Base-by-base conservation (phyloP, 2,797 vertebrate species). In the Momotus momota region DNA sequence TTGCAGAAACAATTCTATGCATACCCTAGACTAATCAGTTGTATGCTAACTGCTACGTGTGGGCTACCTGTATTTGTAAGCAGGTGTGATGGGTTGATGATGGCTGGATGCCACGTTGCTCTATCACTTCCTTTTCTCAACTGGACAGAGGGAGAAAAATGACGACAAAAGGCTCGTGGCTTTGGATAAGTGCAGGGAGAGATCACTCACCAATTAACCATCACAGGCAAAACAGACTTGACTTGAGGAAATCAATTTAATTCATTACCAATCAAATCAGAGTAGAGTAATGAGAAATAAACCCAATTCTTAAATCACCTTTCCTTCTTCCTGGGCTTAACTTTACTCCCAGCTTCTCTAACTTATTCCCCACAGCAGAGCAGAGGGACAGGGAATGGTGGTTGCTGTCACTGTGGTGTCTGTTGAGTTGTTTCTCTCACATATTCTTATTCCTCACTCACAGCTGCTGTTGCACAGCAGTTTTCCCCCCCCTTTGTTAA, bases 341-440 rank as follows among this genome's bases (percentile, higher is more conserved):
- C 21, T 38, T 46, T 29, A 48, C 29, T 58, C 29, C 22, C 33
- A 1, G 4, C 17, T 40, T 57, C n/a, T 55, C 22, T 57, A 21
- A 10, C 11, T 80, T 4, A 10, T 57, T 14, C 12, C 16, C n/a
- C 10, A 1, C 3, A 15, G 7, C 8, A 20, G 26, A 2, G 1
- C 26, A 46, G 26, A 16, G 8, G 9, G 12, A 55, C 5, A 25
- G 26, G 6, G 26, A 66, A 25, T 38, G n/a, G 20, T 6, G 2
- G 8, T 15, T 66, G 13, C 6, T 1, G 15, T 35, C 15, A 23
- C 23, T 19, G 35, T 15, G 15, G 46, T 29, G 38, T 12, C 20
- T 43, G 10, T 27, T 14, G 17, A 14, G 21, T 8, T 31, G 6
- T 31, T 46, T 19, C 41, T 55, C 20, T 49, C 48, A 25, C 23